These are phyloP conservation scores for Zoroaster sp. DNA, from an alignment of 53 echinoderm and acorn worm genomes.

Conservation along the genomic window DNA sequence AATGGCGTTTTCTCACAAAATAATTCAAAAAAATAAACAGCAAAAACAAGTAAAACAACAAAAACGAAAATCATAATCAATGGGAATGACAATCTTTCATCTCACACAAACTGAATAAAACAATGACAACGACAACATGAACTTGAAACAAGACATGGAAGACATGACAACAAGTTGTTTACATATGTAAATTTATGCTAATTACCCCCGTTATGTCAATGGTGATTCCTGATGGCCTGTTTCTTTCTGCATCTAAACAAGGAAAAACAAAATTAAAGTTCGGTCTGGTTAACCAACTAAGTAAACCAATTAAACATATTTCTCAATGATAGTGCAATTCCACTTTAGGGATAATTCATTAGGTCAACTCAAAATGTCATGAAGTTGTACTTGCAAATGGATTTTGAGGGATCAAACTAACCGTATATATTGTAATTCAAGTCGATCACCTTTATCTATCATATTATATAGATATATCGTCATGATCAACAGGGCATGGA, in stretches of 20 bases:
- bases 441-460: too few species aligned
- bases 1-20: neutral
- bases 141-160: neutral
- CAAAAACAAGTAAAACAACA: neutral
- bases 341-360: too few species aligned
- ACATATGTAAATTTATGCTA: constrained; percentile 61
- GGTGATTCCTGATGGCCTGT: constrained; percentile 49
- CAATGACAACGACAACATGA: neutral
- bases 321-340: too few species aligned
- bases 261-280: neutral
- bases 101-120: neutral
- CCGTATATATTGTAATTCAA: too few species aligned
- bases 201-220: constrained; percentile 87
- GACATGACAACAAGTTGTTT: neutral
- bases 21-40: neutral
- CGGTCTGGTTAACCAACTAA: too few species aligned
- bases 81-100: neutral
- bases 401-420: too few species aligned
- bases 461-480: too few species aligned
- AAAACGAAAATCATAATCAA: neutral
- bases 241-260: neutral
- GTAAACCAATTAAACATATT: too few species aligned
- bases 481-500: too few species aligned
- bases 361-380: too few species aligned
- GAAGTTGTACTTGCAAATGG: too few species aligned